Percentiles rank a stretch among this genome's conserved stretches.
Evolutionary conservation across 2,888 invertebrate species (phyloP).

Genomic region (Stomorhina lunata): DNA sequence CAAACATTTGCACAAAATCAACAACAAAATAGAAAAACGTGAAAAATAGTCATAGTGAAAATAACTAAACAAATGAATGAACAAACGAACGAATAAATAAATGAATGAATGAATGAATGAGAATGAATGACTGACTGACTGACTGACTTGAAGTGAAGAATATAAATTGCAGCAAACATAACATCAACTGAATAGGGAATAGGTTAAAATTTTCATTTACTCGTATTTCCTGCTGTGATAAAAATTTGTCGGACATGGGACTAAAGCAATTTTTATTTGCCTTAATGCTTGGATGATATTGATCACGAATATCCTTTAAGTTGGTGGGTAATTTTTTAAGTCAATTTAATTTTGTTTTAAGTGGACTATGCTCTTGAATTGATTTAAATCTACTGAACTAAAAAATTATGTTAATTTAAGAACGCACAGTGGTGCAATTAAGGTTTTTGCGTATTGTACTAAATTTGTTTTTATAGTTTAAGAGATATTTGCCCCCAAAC

Average conservation of each 20-base stretch:
- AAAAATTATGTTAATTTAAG: too few relatives aligned
- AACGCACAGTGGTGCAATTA: too few relatives aligned
- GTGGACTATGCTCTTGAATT: too few relatives aligned
- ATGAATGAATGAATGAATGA: too few relatives aligned
- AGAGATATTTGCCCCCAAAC: too few relatives aligned
- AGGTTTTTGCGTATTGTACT: too few relatives aligned
- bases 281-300: background rate
- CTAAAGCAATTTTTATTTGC: background rate
- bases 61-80: too few relatives aligned
- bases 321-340: background rate
- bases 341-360: too few relatives aligned
- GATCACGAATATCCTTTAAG: background rate
- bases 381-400: too few relatives aligned
- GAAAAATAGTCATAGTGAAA: slow-evolving; percentile 56
- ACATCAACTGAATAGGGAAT: slow-evolving; percentile 40
- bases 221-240: slow-evolving; percentile 60
- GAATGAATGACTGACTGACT: slow-evolving; percentile 31
- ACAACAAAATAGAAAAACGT: slow-evolving; percentile 1
- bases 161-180: slow-evolving; percentile 56
- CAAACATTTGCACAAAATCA: slow-evolving; percentile 63
- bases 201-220: slow-evolving; percentile 56
- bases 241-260: slow-evolving; percentile 40
- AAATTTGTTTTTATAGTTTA: too few relatives aligned
- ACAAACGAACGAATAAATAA: too few relatives aligned
- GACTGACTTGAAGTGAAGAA: slow-evolving; percentile 48